Base-by-base conservation (phyloP, 2,113 vertebrate species). In the Rhinichthys klamathensis region DNA sequence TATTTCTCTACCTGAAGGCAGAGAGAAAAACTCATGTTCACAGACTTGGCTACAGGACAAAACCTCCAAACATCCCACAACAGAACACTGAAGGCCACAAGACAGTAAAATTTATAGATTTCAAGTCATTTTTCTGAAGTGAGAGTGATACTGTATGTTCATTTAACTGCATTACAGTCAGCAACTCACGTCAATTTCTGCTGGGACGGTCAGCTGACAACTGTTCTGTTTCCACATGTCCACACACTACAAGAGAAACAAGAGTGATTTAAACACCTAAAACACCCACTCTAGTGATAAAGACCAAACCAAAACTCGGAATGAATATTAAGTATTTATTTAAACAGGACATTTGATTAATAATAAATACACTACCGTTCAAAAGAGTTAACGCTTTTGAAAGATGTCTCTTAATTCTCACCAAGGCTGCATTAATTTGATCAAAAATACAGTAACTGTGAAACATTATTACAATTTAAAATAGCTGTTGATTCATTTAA, bases 201-300 rank as follows among this genome's bases (percentile, higher is more conserved):
- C 96, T 67, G 98, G 98, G 79, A 94, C 92, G 72, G 95, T 94
- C 88, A 99, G 95, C 89, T 96, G 96, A 92, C 96, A 98, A 90
- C 95, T 95, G 88, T 91, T 98, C 90, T 95, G 97, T 88, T 97
- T 98, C 98, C 98, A 99, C 96, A 97, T 98, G 94, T 99, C 98
- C 32, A 99, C 97, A 84, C 97, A 98, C 98, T 99, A 88, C 51
- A 72, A 60, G 58, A 82, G 16, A 13, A 21, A 61, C 25, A 58
- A 82, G 7, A 80, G 7, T 1, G 25, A 32, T 56, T 74, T 3
- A 23, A 49, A 82, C 21, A 70, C 80, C 27, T 51, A 3, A 38
- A 60, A 16, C 23, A 60, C 1, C 2, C 32, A 79, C 21, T 25
- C 21, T 2, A 32, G 0, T 18, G 21, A 49, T 30, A 8, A 51